Evolutionary conservation across 92 coral and sea anemone genomes (phyloP).

Genomic region (Phymanthus crucifer): DNA sequence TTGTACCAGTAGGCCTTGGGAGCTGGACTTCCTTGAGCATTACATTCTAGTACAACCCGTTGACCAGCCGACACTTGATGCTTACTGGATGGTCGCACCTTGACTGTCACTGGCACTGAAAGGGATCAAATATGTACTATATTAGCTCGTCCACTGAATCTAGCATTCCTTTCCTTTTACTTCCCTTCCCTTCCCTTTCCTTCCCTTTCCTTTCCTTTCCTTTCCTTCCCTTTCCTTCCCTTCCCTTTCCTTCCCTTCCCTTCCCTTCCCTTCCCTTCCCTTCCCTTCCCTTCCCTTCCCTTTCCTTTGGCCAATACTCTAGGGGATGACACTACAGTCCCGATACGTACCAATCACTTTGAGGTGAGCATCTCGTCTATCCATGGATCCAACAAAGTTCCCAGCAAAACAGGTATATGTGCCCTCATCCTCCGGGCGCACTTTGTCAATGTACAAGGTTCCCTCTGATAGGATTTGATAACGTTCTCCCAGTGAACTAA

Average conservation of each 20-base stretch:
- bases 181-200: not conserved
- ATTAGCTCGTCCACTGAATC: not conserved
- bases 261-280: too few relatives aligned
- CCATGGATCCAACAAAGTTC: slow-evolving; percentile 67
- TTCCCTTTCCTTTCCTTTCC: not conserved
- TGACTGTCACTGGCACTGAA: slow-evolving; percentile 53
- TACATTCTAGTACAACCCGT: slow-evolving; percentile 56
- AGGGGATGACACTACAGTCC: too few relatives aligned
- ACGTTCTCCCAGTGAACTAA: slow-evolving; percentile 67
- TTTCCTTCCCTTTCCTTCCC: not conserved
- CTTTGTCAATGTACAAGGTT: slow-evolving; percentile 54
- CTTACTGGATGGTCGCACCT: slow-evolving; percentile 37
- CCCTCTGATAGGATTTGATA: slow-evolving; percentile 68
- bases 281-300: too few relatives aligned
- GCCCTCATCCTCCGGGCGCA: slow-evolving; percentile 66
- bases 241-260: too few relatives aligned
- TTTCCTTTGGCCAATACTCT: too few relatives aligned
- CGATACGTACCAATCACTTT: slow-evolving; percentile 58
- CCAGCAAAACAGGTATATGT: slow-evolving; percentile 79
- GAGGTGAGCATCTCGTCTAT: slow-evolving; percentile 48
- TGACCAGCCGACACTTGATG: slow-evolving; percentile 61
- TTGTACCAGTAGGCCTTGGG: slow-evolving; percentile 87
- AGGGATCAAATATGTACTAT: not conserved
- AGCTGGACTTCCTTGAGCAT: slow-evolving; percentile 70
- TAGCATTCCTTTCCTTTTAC: not conserved